Evolutionary conservation across 2,888 invertebrate species (phyloP), one percentile per base, ranked within the genome.

Genomic region (Thymelicus sylvestris): DNA sequence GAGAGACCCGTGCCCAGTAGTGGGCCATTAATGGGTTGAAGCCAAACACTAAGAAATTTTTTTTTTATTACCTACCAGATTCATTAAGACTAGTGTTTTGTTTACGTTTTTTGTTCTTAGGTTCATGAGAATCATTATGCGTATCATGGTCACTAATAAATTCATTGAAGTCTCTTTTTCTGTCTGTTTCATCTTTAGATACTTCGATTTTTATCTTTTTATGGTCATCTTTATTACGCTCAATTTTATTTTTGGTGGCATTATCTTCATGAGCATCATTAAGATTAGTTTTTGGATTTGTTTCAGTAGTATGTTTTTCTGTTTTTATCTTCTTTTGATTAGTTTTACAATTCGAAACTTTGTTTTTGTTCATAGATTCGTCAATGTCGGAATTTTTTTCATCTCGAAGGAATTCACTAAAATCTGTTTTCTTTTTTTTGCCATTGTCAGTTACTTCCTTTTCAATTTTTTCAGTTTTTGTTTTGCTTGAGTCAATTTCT

Each of bases 31-130:
- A n/a, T n/a, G n/a, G n/a, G n/a, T n/a, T n/a, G n/a, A n/a, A n/a
- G n/a, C n/a, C n/a, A n/a, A n/a, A n/a, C n/a, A n/a, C n/a, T n/a
- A n/a, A n/a, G n/a, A n/a, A n/a, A n/a, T n/a, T n/a, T n/a, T n/a
- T n/a, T n/a, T n/a, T 31, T 47, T 60, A 3, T 52, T 15, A 63
- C 75, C 59, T 80, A 93, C 93, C 90, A 74, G 92, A 92, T 69
- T 91, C 89, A 85, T 92, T 92, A 0, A 90, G 80, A 64, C 86
- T 88, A 67, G 82, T 85, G 71, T 90, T 85, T n/a, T 80, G 60
- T 74, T 83, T 81, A 78, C 75, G 81, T 75, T 82, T 81, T 73
- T 83, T 83, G 52, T 74, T 73, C 41, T 80, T 81, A 1, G 72
- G 67, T 66, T 78, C 68, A 70, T 75, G 63, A 64, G 60, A 59